Evolutionary conservation across 2,888 invertebrate genomes (phyloP).

Genomic region (Ceratothoa steindachneri): DNA sequence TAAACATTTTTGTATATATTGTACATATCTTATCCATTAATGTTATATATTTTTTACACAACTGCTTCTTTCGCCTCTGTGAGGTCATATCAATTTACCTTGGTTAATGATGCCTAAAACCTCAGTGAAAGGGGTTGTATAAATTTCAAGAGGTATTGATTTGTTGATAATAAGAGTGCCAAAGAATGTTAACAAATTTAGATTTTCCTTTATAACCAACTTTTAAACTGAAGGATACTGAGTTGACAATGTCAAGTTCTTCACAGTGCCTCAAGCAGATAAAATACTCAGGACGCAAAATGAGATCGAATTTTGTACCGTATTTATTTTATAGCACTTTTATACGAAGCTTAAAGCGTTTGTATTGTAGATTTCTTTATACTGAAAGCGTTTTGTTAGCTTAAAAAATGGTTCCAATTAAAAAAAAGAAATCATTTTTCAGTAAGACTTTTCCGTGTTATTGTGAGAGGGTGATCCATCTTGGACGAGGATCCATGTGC

Average conservation of each 20-base stretch:
- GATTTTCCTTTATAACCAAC: neutral
- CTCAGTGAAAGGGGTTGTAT: neutral
- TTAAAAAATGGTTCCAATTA: neutral
- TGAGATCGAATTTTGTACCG: constrained; percentile 4
- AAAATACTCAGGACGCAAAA: constrained; percentile 7
- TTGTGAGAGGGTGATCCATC: neutral
- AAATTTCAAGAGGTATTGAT: neutral
- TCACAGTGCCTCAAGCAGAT: neutral
- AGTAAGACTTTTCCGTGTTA: neutral
- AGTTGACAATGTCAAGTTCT: neutral
- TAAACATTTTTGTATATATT: neutral
- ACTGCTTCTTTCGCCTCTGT: neutral
- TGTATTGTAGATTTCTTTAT: neutral
- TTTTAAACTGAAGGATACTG: neutral
- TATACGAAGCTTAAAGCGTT: neutral
- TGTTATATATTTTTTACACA: neutral
- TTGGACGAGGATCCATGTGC: neutral
- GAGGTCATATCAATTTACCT: too few species aligned
- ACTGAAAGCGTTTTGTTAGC: neutral
- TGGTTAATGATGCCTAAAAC: neutral
- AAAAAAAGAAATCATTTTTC: neutral
- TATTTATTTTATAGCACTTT: constrained; percentile 5
- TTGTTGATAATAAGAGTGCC: neutral
- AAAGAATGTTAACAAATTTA: neutral
- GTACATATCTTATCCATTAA: neutral